Evolutionary conservation across 1,140 invertebrate species (phyloP), one percentile per base, ranked within the genome.

Genomic region (Calliphora vicina): DNA sequence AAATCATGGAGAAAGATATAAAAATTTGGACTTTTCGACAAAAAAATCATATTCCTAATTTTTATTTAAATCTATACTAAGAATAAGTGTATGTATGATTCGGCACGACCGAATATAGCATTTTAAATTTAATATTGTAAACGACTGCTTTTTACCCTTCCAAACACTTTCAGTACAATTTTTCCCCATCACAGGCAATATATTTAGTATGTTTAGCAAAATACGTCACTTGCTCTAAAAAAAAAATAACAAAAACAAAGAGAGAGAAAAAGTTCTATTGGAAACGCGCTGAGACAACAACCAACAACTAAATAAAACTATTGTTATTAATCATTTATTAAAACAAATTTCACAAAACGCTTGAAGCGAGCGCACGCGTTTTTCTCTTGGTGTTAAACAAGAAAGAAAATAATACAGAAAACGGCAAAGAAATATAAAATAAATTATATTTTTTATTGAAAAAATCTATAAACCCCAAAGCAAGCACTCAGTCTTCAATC

Each of bases 261-360:
- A 57, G 13, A 57, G 13, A 67, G n/a, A 67, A 23, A 67, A 20
- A 67, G 17, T 67, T 57, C n/a, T 57, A 57, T n/a, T 35, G n/a
- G 50, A 57, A 67, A 67, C 61, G 61, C 61, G 23, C 61, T 67
- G 20, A 23, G 20, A 25, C 61, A 20, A 17, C 13, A n/a, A 17
- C 50, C n/a, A 57, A 50, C 27, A 81, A 81, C 80, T 45, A 81
- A 81, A 81, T 67, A 81, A 81, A 81, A 71, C 80, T n/a, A 26
- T 81, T 81, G 61, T 81, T 81, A 81, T 67, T 81, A 81, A 57
- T 45, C 45, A 81, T 81, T 81, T 81, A 61, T 29, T 78, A 23
- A 78, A 78, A n/a, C 50, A 81, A 81, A 57, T 81, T 67, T 67
- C 29, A 23, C 23, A 8, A 57, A 67, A 81, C 80, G 80, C 43